Percentiles rank a stretch among this genome's conserved stretches.
Conservation (phyloP, 1,140 invertebrate genomes). For the Pseudomyrmex gracilis region DNA sequence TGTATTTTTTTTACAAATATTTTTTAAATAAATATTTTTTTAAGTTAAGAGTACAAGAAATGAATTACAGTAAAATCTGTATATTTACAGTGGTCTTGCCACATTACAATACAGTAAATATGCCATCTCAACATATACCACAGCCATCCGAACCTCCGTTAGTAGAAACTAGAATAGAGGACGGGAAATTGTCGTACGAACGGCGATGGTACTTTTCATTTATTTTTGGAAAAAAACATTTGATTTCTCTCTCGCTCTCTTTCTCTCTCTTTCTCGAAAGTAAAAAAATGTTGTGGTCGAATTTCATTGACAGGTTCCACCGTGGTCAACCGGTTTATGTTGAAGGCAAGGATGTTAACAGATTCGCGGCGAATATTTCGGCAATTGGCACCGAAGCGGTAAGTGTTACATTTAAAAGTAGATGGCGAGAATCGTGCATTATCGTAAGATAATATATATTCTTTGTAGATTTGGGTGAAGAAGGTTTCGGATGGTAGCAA, state of each 20-base stretch:
- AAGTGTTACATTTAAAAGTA: constrained; percentile 82
- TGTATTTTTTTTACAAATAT: background rate
- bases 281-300: background rate
- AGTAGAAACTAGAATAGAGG: constrained; percentile 95
- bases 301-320: constrained; percentile 89
- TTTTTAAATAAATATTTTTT: background rate
- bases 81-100: constrained; percentile 82
- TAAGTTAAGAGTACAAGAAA: constrained; percentile 26
- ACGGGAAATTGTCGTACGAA: constrained; percentile 97
- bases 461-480: constrained; percentile 95
- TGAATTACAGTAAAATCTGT: constrained; percentile 22
- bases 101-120: constrained; percentile 83
- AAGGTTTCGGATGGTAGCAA: constrained; percentile 93
- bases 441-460: constrained; percentile 23
- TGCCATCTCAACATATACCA: constrained; percentile 81
- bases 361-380: constrained; percentile 94
- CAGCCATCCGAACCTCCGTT: constrained; percentile 83
- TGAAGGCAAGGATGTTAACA: constrained; percentile 93
- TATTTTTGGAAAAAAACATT: constrained; percentile 29
- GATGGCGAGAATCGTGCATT: constrained; percentile 33
- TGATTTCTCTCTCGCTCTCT: background rate
- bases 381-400: constrained; percentile 95
- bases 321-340: constrained; percentile 96
- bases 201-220: constrained; percentile 90
- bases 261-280: constrained; percentile 19